phyloP scores from a whole-genome alignment of 2,797 vertebrate species.

The Buphagus erythrorhynchus region DNA sequence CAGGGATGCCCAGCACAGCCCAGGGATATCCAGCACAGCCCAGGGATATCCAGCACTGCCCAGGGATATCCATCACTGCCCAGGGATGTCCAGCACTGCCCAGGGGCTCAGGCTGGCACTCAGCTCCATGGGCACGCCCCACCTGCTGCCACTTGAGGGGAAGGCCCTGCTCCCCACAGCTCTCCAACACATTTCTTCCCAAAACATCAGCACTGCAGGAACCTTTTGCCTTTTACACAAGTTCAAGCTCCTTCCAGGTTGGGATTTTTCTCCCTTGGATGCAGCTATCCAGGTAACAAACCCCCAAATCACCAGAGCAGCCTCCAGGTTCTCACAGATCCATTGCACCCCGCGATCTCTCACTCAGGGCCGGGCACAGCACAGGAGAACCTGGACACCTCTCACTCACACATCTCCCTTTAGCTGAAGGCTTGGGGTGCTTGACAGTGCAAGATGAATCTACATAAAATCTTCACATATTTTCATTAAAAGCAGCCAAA shows the following conservation, averaged over 20 bases:
- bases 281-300: neutral
- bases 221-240: neutral
- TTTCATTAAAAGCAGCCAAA: neutral
- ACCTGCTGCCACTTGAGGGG: rapidly evolving
- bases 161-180: rapidly evolving
- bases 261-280: neutral
- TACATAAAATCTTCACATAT: rapidly evolving
- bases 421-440: neutral
- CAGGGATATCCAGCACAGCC: neutral
- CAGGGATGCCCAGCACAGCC: neutral
- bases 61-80: rapidly evolving
- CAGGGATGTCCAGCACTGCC: no score
- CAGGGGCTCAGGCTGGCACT: neutral
- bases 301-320: rapidly evolving
- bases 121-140: rapidly evolving
- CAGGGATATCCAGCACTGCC: no score
- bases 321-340: neutral
- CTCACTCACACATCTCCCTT: neutral
- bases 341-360: rapidly evolving
- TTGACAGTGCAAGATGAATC: neutral
- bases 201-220: rapidly evolving
- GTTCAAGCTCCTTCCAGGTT: neutral
- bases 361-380: rapidly evolving
- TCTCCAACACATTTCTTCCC: rapidly evolving
- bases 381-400: rapidly evolving